Conservation (phyloP, 2,113 vertebrate genomes). For the Myanophis thanlyinensis region DNA sequence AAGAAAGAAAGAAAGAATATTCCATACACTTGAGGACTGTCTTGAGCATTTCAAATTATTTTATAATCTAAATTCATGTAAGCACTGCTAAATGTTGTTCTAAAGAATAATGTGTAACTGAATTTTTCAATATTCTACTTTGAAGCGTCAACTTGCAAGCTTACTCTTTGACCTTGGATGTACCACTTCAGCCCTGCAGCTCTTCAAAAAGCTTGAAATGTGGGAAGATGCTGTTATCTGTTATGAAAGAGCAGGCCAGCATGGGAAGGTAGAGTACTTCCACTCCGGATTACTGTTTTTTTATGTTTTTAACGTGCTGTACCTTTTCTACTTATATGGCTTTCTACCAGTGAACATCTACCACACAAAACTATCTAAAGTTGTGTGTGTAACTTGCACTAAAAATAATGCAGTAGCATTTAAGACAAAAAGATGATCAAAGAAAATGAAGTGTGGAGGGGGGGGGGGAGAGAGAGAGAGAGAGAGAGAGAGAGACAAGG, state of each 20-base stretch:
- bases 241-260: conserved; percentile 88
- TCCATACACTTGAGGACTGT: not conserved
- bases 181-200: conserved; percentile 86
- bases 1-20: not conserved
- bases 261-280: conserved; percentile 84
- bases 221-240: conserved; percentile 97
- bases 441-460: not conserved
- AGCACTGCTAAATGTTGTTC: not conserved
- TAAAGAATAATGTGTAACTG: not conserved
- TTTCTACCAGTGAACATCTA: not conserved
- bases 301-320: not conserved
- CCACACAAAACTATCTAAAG: not conserved
- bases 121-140: conserved; percentile 43
- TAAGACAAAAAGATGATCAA: not conserved
- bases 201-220: conserved; percentile 90
- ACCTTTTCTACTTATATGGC: not conserved
- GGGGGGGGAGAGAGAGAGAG: no score
- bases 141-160: conserved; percentile 86
- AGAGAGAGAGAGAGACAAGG: no score
- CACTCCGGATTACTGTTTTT: not conserved
- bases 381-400: not conserved
- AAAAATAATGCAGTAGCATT: not conserved
- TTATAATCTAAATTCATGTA: not conserved
- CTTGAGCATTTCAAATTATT: not conserved
- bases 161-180: conserved; percentile 91